Evolutionary conservation across 2,888 invertebrate genomes (phyloP).

Genomic region (Diaprepes abbreviatus): DNA sequence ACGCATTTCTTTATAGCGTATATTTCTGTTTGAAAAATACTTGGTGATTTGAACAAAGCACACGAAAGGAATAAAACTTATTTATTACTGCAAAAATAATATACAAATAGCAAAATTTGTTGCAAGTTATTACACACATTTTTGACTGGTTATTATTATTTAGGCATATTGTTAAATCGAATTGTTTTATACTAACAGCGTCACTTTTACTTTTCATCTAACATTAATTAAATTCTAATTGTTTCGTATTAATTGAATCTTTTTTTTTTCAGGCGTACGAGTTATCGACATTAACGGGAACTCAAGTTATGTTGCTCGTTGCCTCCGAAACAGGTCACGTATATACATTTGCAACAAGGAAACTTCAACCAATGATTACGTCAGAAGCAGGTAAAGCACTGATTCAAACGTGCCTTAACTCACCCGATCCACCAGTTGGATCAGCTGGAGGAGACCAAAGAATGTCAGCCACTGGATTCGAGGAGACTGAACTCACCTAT

Average conservation of each 20-base stretch:
- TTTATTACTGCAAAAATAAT: too few relatives aligned
- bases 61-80: too few relatives aligned
- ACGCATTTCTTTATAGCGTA: too few relatives aligned
- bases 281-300: constrained; percentile 97
- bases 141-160: too few relatives aligned
- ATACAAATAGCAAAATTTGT: too few relatives aligned
- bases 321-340: constrained; percentile 99
- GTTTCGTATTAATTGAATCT: constrained; percentile 13
- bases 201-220: too few relatives aligned
- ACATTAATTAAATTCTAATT: too few relatives aligned
- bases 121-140: too few relatives aligned
- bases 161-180: too few relatives aligned
- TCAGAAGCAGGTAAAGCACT: constrained; percentile 97
- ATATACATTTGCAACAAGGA: constrained; percentile 99
- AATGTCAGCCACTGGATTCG: constrained; percentile 98
- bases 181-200: too few relatives aligned
- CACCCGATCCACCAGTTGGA: constrained; percentile 87
- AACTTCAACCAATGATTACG: constrained; percentile 99
- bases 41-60: too few relatives aligned
- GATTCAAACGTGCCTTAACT: constrained; percentile 98
- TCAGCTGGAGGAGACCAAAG: constrained; percentile 84
- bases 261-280: constrained; percentile 91
- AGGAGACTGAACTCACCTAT: constrained; percentile 98
- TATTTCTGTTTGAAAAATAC: too few relatives aligned
- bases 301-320: constrained; percentile 99